These are phyloP conservation scores for Ptychoptera contaminata DNA, from an alignment of 2,888 invertebrate species.

Conservation along the genomic window DNA sequence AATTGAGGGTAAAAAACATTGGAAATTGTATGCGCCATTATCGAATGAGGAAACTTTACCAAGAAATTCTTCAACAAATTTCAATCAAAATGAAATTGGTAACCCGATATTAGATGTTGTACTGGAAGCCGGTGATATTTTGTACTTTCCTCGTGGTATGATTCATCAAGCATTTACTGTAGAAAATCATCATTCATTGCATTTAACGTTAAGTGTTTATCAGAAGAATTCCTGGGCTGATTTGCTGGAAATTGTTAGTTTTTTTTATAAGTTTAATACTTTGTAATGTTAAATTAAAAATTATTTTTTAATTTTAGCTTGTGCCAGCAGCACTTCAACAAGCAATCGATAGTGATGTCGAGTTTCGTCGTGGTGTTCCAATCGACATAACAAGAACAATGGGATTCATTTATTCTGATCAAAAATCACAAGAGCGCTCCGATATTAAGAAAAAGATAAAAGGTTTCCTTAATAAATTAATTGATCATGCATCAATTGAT, in stretches of 20 bases:
- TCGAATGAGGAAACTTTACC: conserved; percentile 53
- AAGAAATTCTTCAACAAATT: conserved; percentile 68
- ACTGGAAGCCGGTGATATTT: conserved; percentile 71
- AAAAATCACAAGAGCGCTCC: conserved; percentile 29
- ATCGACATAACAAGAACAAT: conserved; percentile 56
- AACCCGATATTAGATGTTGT: conserved; percentile 63
- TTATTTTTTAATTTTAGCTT: conserved; percentile 29
- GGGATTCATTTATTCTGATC: conserved; percentile 50
- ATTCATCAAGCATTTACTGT: conserved; percentile 75
- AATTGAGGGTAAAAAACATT: conserved; percentile 87
- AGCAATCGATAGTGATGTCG: conserved; percentile 53
- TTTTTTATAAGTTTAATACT: too few species aligned
- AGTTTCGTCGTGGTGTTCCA: conserved; percentile 66
- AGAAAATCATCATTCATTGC: conserved; percentile 72
- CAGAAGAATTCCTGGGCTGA: conserved; percentile 86
- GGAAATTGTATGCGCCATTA: conserved; percentile 76
- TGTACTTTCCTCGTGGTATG: conserved; percentile 84
- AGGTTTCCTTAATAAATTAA: conserved; percentile 40
- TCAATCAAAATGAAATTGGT: conserved; percentile 55
- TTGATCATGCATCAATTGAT: conserved; percentile 47
- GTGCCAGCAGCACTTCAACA: conserved; percentile 51
- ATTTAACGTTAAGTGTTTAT: conserved; percentile 85
- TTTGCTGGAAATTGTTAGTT: conserved; percentile 54
- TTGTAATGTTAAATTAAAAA: too few species aligned
- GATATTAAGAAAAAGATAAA: conserved; percentile 37